A percentile compares a stretch with the other conserved stretches of the same genome.
phyloP scores from a whole-genome alignment of 92 coral and sea anemone species.

The Nematostella vectensis region DNA sequence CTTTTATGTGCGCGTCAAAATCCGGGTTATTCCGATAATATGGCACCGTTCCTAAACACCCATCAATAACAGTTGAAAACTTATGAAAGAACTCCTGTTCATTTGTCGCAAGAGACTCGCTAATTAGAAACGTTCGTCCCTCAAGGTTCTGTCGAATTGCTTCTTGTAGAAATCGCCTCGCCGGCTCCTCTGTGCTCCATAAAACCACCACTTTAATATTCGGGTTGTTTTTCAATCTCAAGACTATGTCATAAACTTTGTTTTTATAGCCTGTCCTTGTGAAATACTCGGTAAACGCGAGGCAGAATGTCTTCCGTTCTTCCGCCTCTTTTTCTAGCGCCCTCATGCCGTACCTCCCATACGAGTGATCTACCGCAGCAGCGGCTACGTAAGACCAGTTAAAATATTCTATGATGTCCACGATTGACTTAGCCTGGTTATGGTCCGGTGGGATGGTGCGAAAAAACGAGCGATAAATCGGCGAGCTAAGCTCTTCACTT shows the following conservation, averaged over 20 bases:
- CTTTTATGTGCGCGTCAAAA: background rate
- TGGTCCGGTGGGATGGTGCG: constrained; percentile 56
- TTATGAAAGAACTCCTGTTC: constrained; percentile 28
- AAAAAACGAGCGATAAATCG: constrained; percentile 43
- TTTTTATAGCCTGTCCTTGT: constrained; percentile 35
- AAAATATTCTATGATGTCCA: constrained; percentile 50
- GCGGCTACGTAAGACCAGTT: constrained; percentile 59
- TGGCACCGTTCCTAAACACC: constrained; percentile 45
- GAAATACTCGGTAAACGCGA: constrained; percentile 57
- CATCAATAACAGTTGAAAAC: constrained; percentile 27
- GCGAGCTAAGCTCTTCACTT: constrained; percentile 58
- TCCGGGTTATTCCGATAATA: background rate
- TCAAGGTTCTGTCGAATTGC: constrained; percentile 41
- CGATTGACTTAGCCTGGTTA: constrained; percentile 54
- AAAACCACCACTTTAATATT: constrained; percentile 51
- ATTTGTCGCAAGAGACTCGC: constrained; percentile 59
- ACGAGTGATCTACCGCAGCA: constrained; percentile 60
- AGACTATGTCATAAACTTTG: constrained; percentile 25
- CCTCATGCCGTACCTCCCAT: constrained; percentile 57
- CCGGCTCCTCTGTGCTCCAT: constrained; percentile 53
- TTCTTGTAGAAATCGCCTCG: constrained; percentile 37
- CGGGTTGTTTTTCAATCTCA: constrained; percentile 24
- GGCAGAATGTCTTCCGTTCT: constrained; percentile 40
- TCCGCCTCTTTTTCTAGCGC: constrained; percentile 44
- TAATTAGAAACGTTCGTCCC: constrained; percentile 50